Evolutionary conservation across 2,888 invertebrate genomes (phyloP), one percentile per base, ranked within the genome.

Genomic region (Drosophila rubida): DNA sequence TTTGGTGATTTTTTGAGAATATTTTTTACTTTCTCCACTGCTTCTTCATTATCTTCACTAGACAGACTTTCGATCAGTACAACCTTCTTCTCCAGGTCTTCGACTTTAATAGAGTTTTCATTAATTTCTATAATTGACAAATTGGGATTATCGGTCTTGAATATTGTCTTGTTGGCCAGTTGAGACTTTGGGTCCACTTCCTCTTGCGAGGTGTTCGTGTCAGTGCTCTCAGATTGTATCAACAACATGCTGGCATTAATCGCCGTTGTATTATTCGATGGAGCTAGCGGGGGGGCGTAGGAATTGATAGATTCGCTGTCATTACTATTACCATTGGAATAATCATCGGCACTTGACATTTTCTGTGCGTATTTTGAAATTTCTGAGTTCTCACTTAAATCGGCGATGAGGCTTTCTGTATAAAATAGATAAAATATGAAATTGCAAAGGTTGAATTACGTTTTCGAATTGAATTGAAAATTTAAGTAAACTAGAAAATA

Each of bases 121-220:
- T 88, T 91, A 62, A 91, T 92, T 84, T 92, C 91, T 88, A 92
- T 92, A 92, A 92, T 92, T 91, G 92, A 91, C 91, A 91, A 89
- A 80, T 92, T 86, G 71, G 92, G 91, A 84, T 92, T 91, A 89
- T 90, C 89, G 60, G 80, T 85, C 78, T 90, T 91, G 57, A 91
- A 92, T 90, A 92, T 91, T 89, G 91, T 91, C 89, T 91, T 91
- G 82, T 90, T 91, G 59, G 92, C 91, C 88, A 92, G 78, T 75
- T 90, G 90, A 35, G 91, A 91, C 80, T 92, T 92, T 6, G 91
- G 91, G 78, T 92, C 91, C 30, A 91, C 91, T 73, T 92, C 92
- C 51, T 91, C 91, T 75, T 91, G 90, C 14, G 91, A 90, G 61
- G 89, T 88, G 55, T 91, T 90, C 16, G 89, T 90, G 35, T 92